These are phyloP conservation scores for Muscidifurax raptorellus DNA, from an alignment of 1,140 invertebrate genomes.

Conservation along the genomic window DNA sequence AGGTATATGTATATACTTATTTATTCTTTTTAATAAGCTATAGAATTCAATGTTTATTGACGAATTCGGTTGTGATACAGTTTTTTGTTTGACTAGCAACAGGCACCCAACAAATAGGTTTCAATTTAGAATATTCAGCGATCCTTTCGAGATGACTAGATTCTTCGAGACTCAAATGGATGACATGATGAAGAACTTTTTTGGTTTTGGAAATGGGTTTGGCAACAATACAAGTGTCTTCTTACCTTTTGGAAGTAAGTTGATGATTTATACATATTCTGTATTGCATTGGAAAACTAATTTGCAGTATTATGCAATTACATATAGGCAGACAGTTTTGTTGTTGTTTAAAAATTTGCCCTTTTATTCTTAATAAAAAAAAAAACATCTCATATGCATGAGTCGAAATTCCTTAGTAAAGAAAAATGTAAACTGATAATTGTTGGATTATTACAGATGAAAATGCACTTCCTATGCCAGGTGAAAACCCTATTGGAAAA, in stretches of 20 bases:
- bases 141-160: conserved; percentile 66
- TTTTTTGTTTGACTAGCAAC: conserved; percentile 19
- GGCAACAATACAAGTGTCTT: conserved; percentile 3
- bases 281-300: neutral
- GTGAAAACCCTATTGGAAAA: neutral
- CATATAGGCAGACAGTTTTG: neutral
- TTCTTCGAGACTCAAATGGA: conserved; percentile 69
- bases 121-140: conserved; percentile 63
- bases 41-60: conserved; percentile 4
- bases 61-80: neutral
- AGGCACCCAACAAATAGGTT: conserved; percentile 47
- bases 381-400: neutral
- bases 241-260: conserved; percentile 43
- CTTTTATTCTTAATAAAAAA: no score
- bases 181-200: conserved; percentile 61
- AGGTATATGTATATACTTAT: conserved; percentile 54
- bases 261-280: neutral
- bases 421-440: neutral
- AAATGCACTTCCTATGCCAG: neutral
- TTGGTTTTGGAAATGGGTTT: conserved; percentile 51
- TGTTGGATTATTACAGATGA: neutral
- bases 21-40: neutral
- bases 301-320: neutral
- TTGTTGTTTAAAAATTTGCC: neutral
- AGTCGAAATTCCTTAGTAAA: neutral